Evolutionary conservation across 2,797 vertebrate species (phyloP).

Genomic region (Sebastes minor): DNA sequence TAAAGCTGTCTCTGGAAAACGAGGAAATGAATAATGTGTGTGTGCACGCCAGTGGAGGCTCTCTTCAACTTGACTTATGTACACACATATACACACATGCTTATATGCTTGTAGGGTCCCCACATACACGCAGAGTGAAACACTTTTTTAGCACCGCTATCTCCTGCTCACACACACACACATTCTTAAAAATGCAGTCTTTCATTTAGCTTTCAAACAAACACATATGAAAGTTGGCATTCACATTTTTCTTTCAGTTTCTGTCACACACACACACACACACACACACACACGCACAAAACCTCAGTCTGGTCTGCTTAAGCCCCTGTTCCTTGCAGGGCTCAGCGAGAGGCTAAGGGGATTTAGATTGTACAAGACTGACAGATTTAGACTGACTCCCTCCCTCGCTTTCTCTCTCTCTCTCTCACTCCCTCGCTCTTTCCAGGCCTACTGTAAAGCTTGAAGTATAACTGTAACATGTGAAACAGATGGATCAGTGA

Average conservation of each 20-base stretch:
- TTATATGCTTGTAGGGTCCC: not conserved
- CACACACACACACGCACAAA: slow-evolving; percentile 5
- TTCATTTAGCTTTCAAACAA: slow-evolving; percentile 56
- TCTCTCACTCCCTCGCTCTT: slow-evolving; percentile 12
- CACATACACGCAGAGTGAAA: not conserved
- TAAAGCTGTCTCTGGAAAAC: slow-evolving; percentile 39
- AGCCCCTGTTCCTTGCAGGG: slow-evolving; percentile 60
- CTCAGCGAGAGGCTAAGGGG: slow-evolving; percentile 67
- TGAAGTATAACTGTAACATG: slow-evolving; percentile 61
- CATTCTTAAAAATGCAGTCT: slow-evolving; percentile 5
- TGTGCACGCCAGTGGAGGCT: slow-evolving; percentile 7
- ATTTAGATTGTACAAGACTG: slow-evolving; percentile 76
- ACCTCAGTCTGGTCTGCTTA: slow-evolving; percentile 48
- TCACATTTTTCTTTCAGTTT: slow-evolving; percentile 23
- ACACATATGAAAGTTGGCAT: slow-evolving; percentile 27
- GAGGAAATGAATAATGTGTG: slow-evolving; percentile 58
- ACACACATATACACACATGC: not conserved
- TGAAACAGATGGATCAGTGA: slow-evolving; percentile 57
- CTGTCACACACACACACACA: slow-evolving; percentile 24
- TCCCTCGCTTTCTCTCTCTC: slow-evolving; percentile 21
- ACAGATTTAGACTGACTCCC: slow-evolving; percentile 71
- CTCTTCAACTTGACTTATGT: slow-evolving; percentile 28
- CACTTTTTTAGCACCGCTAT: not conserved
- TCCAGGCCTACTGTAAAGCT: slow-evolving; percentile 49
- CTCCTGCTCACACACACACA: slow-evolving; percentile 11